Evolutionary conservation across 2,888 invertebrate genomes (phyloP).

Genomic region (Leptinotarsa haldemani): DNA sequence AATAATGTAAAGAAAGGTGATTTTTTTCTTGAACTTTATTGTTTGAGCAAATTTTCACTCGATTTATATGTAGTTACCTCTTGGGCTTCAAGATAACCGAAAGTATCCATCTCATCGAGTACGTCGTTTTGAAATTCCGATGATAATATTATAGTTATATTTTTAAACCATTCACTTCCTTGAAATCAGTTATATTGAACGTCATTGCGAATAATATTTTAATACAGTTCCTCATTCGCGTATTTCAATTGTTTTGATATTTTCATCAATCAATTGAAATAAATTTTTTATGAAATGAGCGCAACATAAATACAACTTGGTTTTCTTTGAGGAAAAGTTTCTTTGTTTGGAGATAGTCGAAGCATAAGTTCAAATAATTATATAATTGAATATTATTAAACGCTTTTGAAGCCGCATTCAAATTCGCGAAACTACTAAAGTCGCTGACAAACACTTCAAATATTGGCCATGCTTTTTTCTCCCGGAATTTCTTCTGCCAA

Average conservation of each 20-base stretch:
- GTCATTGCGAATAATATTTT: too few relatives aligned
- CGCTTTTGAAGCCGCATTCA: slow-evolving; percentile 23
- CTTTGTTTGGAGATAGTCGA: slow-evolving; percentile 19
- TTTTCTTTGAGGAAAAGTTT: slow-evolving; percentile 19
- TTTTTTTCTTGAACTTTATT: too few relatives aligned
- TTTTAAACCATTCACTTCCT: too few relatives aligned
- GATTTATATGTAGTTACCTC: too few relatives aligned
- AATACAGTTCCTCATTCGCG: too few relatives aligned
- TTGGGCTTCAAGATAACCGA: too few relatives aligned
- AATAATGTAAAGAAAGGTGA: too few relatives aligned
- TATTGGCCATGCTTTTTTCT: slow-evolving; percentile 16
- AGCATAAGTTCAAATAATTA: slow-evolving; percentile 20
- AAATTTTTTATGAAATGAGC: slow-evolving; percentile 27
- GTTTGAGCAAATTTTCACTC: too few relatives aligned
- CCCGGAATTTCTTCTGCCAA: slow-evolving; percentile 14
- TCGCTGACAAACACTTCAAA: slow-evolving; percentile 23
- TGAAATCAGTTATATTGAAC: too few relatives aligned
- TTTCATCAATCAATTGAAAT: slow-evolving; percentile 7
- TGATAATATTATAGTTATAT: too few relatives aligned
- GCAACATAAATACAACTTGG: slow-evolving; percentile 21
- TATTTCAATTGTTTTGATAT: not conserved
- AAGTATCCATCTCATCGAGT: too few relatives aligned
- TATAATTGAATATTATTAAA: slow-evolving; percentile 21
- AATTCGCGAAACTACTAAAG: slow-evolving; percentile 27
- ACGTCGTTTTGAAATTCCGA: too few relatives aligned